A percentile compares a stretch with the other conserved stretches of the same genome.
phyloP scores from a whole-genome alignment of 2,888 invertebrate genomes.

The Apotomis turbidana region DNA sequence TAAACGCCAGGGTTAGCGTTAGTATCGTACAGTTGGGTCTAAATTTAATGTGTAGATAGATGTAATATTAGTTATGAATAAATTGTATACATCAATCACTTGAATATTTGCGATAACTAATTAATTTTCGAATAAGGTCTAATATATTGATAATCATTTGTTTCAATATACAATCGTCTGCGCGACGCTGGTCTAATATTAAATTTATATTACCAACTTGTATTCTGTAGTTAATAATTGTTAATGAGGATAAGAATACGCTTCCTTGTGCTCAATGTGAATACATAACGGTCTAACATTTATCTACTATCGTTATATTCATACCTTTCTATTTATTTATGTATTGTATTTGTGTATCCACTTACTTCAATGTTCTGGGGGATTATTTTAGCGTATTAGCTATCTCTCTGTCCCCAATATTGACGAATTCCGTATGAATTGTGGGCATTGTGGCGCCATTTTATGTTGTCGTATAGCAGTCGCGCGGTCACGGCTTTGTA shows the following conservation, averaged over 20 bases:
- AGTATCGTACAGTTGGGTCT: slow-evolving; percentile 8
- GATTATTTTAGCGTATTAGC: too few species aligned
- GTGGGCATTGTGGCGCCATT: too few species aligned
- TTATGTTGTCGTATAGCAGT: too few species aligned
- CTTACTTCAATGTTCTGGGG: slow-evolving; percentile 20
- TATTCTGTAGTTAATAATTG: slow-evolving; percentile 59
- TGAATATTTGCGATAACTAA: slow-evolving; percentile 69
- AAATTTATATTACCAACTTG: slow-evolving; percentile 50
- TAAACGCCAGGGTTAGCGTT: slow-evolving; percentile 27
- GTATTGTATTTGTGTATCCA: slow-evolving; percentile 46
- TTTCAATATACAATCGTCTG: slow-evolving; percentile 71
- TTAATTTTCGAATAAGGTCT: slow-evolving; percentile 75
- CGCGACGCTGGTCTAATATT: slow-evolving; percentile 76
- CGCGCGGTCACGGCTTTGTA: too few species aligned
- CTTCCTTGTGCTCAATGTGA: slow-evolving; percentile 81
- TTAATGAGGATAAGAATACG: slow-evolving; percentile 64
- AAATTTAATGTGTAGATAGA: slow-evolving; percentile 50
- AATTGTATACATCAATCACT: slow-evolving; percentile 61
- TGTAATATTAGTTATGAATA: slow-evolving; percentile 61
- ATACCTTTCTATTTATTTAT: slow-evolving; percentile 47
- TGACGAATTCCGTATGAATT: too few species aligned
- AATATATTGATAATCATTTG: slow-evolving; percentile 62
- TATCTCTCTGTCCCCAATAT: too few species aligned
- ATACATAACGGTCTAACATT: slow-evolving; percentile 75
- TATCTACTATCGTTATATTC: slow-evolving; percentile 42